A percentile compares a stretch with the other conserved stretches of the same genome.
These are phyloP conservation scores for Miichthys miiuy DNA, from an alignment of 2,797 vertebrate species.

Conservation along the genomic window DNA sequence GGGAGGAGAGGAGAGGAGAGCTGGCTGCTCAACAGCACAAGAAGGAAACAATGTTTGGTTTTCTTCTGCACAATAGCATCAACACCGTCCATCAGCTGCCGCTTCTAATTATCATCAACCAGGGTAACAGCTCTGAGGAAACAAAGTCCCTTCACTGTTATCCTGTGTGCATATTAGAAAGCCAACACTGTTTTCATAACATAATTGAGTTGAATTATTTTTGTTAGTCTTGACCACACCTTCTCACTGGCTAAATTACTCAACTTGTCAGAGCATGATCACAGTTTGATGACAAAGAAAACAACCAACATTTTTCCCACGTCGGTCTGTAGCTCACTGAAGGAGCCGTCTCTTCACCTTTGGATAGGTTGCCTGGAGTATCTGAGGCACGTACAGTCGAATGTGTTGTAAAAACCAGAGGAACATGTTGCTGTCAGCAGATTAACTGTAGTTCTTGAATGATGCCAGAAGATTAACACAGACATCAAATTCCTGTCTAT, in stretches of 20 bases:
- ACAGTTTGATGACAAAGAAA: not conserved
- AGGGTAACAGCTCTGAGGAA: not conserved
- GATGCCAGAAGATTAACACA: not conserved
- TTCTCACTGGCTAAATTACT: not conserved
- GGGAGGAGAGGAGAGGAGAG: constrained; percentile 14
- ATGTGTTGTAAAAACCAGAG: not conserved
- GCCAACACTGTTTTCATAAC: no score
- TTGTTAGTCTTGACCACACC: not conserved
- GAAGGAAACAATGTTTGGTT: not conserved
- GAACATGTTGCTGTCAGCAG: not conserved
- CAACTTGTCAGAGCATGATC: not conserved
- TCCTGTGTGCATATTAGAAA: not conserved
- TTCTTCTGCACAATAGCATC: not conserved
- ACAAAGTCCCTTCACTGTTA: not conserved
- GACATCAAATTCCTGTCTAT: constrained; percentile 17
- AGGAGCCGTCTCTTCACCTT: not conserved
- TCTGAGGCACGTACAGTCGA: not conserved
- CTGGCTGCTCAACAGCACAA: constrained; percentile 25
- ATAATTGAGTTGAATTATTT: not conserved
- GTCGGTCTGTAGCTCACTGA: no score
- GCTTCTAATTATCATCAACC: not conserved
- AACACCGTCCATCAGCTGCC: not conserved
- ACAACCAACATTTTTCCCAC: not conserved
- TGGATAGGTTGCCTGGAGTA: not conserved
- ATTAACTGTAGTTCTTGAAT: not conserved